Base-by-base conservation (phyloP, 2,888 invertebrate genomes). In the Macrosoma leucophasiata region DNA sequence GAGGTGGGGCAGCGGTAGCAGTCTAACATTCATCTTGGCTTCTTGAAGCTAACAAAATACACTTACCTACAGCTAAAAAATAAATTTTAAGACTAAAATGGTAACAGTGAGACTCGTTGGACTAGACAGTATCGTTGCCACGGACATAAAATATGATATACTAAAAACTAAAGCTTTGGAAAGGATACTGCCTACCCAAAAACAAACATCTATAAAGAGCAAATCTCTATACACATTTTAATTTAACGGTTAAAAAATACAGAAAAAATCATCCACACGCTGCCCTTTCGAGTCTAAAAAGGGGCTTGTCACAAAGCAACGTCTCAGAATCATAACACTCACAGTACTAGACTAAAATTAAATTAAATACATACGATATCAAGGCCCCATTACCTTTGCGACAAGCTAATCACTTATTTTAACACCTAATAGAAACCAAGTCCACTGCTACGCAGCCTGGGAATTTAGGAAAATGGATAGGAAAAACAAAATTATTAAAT, bases 1-100 rank as follows among this genome's bases (percentile, higher is more conserved):
- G 71, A 62, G 39, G 40, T 36, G 48, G 77, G 76, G 74, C 72
- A 74, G 82, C 81, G 65, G 58, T 74, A 82, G 84, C 82, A 79
- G 82, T 77, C 82, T 82, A 84, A 81, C 78, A 81, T 79, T 78
- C 81, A 81, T 68, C 77, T 78, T 82, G 79, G 79, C 82, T 76
- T 82, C 79, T 72, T 62, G 58, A 84, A 82, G 84, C 84, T 82
- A 79, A 82, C 76, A 82, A 82, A 81, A 82, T 76, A 82, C 81
- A 84, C 78, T 76, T 79, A 81, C 78, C 78, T 79, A 81, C 70
- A 52, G 60, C 82, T 84, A 82, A 65, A 74, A 67, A 75, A 63
- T 62, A 65, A 51, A 62, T 59, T 58, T 49, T 60, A 70, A 73
- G 70, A 73, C 77, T 79, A 78, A 62, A 43, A 55, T 51, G 62